These are phyloP conservation scores for Australoheros facetus DNA, from an alignment of 2,797 vertebrate genomes.

Conservation along the genomic window DNA sequence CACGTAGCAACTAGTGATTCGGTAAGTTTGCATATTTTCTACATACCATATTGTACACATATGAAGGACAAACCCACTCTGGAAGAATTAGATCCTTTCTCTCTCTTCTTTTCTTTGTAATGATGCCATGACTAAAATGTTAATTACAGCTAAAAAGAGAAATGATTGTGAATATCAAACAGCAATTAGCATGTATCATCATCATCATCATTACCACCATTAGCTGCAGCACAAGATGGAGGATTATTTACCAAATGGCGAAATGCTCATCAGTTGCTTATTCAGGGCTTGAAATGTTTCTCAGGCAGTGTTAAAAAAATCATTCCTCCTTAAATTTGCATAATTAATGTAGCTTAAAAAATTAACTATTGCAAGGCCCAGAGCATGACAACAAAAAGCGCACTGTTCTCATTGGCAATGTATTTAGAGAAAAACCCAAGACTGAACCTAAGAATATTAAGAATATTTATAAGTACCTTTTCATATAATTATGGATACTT, in stretches of 20 bases:
- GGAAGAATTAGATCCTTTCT: conserved; percentile 38
- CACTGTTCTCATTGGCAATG: conserved; percentile 23
- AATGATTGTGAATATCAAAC: conserved; percentile 78
- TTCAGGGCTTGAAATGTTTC: conserved; percentile 63
- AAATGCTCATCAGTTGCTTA: conserved; percentile 72
- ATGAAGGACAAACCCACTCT: conserved; percentile 16
- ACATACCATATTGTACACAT: not conserved
- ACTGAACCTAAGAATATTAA: not conserved
- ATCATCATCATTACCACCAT: conserved; percentile 80
- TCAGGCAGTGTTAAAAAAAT: conserved; percentile 26
- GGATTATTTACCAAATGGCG: conserved; percentile 72
- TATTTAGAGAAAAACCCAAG: not conserved
- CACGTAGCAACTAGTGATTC: not conserved
- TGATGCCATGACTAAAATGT: conserved; percentile 74
- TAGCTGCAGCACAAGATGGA: conserved; percentile 72
- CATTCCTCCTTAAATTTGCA: conserved; percentile 51
- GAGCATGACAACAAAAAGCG: conserved; percentile 31
- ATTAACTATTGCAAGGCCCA: conserved; percentile 39
- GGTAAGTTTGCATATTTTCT: not conserved
- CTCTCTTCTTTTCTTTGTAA: conserved; percentile 51
- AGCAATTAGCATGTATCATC: conserved; percentile 83
- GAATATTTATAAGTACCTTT: not conserved
- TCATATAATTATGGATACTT: not conserved
- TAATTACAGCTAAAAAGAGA: conserved; percentile 79
- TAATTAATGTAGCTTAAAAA: conserved; percentile 67